Evolutionary conservation across 2,888 invertebrate species (phyloP).

Genomic region (Leucophora obtusa): DNA sequence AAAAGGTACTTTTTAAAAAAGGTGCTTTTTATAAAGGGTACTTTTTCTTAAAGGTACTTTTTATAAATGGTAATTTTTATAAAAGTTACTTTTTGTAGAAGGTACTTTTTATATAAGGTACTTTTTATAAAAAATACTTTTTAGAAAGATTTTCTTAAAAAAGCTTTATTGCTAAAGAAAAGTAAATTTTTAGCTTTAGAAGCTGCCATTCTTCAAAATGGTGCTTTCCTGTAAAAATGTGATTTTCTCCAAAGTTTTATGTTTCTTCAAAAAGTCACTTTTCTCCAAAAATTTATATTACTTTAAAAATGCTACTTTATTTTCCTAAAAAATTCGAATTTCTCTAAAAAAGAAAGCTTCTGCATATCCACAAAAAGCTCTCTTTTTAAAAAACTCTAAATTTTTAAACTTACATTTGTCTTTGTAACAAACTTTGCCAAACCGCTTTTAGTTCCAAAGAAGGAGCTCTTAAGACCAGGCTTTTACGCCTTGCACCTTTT

Average conservation of each 20-base stretch:
- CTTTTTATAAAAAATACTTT: background rate
- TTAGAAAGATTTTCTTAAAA: background rate
- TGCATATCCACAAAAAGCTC: too few species aligned
- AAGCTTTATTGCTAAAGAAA: too few species aligned
- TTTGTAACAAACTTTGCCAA: slow-evolving; percentile 92
- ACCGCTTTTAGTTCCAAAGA: slow-evolving; percentile 92
- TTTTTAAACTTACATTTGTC: slow-evolving; percentile 87
- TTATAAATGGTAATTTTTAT: background rate
- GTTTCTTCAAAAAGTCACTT: background rate
- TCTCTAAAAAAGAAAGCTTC: too few species aligned
- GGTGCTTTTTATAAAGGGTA: background rate
- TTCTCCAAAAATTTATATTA: background rate
- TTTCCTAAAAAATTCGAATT: too few species aligned
- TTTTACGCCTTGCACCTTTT: slow-evolving; percentile 83
- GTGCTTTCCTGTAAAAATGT: background rate
- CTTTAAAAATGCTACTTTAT: too few species aligned
- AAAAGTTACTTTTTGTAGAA: background rate
- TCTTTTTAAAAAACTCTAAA: background rate
- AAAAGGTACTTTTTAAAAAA: background rate
- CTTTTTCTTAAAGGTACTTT: background rate
- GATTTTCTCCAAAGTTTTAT: background rate
- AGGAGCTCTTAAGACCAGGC: slow-evolving; percentile 88
- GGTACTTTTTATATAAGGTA: background rate
- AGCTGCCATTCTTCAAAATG: background rate
- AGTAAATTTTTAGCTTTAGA: background rate